phyloP scores from a whole-genome alignment of 2,888 invertebrate genomes.

The Hypomecis atomaria region DNA sequence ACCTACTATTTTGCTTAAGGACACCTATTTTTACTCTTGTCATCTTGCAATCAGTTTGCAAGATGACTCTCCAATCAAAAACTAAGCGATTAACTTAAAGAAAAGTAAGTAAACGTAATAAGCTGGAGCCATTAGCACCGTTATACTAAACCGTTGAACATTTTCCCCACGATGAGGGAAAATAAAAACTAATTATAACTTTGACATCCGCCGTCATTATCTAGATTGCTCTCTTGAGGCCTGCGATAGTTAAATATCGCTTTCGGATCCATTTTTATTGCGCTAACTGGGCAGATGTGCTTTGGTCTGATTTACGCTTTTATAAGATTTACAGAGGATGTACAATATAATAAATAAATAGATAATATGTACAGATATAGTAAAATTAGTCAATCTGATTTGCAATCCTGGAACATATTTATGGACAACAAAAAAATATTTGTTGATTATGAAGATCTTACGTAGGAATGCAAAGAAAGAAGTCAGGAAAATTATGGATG shows the following conservation, averaged over 20 bases:
- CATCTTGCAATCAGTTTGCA: no score
- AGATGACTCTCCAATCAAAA: slow-evolving; percentile 1
- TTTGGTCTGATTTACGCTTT: neutral
- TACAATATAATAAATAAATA: no score
- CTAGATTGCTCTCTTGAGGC: slow-evolving; percentile 51
- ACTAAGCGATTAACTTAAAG: slow-evolving; percentile 14
- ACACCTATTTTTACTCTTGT: neutral
- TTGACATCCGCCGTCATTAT: slow-evolving; percentile 62
- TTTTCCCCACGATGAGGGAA: slow-evolving; percentile 53
- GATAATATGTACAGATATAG: no score
- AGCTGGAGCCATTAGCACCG: slow-evolving; percentile 30
- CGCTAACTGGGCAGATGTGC: slow-evolving; percentile 35
- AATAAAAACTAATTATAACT: slow-evolving; percentile 74
- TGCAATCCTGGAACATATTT: no score
- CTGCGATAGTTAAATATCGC: slow-evolving; percentile 53
- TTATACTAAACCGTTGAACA: slow-evolving; percentile 44
- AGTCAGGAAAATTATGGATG: no score
- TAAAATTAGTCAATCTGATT: no score
- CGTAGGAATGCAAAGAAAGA: no score
- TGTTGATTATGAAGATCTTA: no score
- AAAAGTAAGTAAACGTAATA: slow-evolving; percentile 27
- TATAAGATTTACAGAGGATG: no score
- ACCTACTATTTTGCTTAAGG: no score
- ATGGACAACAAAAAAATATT: no score
- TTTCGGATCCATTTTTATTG: slow-evolving; percentile 51